Conservation (phyloP, 2,113 vertebrate species). For the Phaethon lepturus region DNA sequence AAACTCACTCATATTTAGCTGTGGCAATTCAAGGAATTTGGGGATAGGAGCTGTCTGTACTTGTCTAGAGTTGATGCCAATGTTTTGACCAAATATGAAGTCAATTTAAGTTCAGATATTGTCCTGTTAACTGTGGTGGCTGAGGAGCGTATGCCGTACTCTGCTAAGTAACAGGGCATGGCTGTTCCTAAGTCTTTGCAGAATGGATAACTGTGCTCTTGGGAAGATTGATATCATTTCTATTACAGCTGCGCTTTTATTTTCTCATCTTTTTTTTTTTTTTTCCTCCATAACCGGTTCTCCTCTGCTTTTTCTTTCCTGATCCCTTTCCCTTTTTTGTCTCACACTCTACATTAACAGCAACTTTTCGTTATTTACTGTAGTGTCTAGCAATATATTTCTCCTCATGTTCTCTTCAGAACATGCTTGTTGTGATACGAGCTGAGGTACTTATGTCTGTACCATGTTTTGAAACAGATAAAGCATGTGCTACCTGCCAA, state of each 20-base stretch:
- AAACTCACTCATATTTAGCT: background rate
- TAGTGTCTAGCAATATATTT: background rate
- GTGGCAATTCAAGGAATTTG: background rate
- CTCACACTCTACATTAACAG: background rate
- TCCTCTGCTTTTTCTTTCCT: background rate
- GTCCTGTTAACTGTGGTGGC: background rate
- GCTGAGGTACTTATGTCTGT: background rate
- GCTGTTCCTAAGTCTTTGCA: background rate
- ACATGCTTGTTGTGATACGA: background rate
- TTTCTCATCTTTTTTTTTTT: background rate
- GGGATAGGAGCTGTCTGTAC: background rate
- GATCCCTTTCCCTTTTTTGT: background rate
- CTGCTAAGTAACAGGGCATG: background rate
- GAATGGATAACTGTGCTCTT: background rate
- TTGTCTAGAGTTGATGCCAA: background rate
- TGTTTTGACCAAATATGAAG: background rate
- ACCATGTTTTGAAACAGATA: background rate
- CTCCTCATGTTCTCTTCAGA: background rate
- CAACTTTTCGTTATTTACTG: background rate
- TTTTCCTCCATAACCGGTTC: background rate
- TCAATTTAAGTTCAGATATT: background rate
- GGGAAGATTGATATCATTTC: background rate
- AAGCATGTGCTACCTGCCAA: background rate
- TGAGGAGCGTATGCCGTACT: background rate
- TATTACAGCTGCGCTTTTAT: background rate